These are phyloP conservation scores for Drosophila serrata DNA, from an alignment of 1,140 invertebrate species.

Conservation along the genomic window DNA sequence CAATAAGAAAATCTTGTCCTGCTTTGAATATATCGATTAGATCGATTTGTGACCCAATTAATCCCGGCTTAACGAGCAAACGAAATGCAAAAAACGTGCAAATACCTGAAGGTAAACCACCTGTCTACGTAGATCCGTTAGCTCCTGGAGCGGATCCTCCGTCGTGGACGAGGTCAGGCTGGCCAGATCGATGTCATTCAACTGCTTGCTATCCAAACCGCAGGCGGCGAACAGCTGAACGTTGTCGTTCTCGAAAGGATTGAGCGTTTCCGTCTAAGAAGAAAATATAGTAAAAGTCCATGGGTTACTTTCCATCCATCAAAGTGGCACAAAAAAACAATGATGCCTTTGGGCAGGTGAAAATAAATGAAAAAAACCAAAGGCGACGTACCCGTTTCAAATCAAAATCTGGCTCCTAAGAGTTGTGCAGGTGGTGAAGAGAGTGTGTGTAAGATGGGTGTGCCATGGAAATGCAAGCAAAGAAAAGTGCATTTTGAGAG, in stretches of 20 bases:
- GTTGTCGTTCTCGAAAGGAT: conserved; percentile 94
- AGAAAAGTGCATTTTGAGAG: conserved; percentile 18
- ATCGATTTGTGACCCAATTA: conserved; percentile 46
- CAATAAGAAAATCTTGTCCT: conserved; percentile 51
- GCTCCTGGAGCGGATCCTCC: conserved; percentile 88
- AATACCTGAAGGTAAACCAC: conserved; percentile 91
- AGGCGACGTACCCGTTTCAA: conserved; percentile 66
- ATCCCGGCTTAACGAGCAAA: conserved; percentile 65
- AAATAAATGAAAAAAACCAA: conserved; percentile 14
- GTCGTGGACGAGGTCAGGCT: conserved; percentile 83
- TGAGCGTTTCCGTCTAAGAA: conserved; percentile 92
- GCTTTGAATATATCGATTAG: conserved; percentile 12
- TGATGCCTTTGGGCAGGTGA: neutral
- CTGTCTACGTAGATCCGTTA: conserved; percentile 92
- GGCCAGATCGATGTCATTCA: conserved; percentile 87
- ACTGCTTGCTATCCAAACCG: conserved; percentile 85
- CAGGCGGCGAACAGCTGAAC: conserved; percentile 89
- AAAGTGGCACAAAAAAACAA: too few species aligned
- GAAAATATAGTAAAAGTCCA: conserved; percentile 4
- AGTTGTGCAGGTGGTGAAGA: conserved; percentile 28
- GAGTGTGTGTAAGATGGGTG: conserved; percentile 20
- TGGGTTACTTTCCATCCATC: conserved; percentile 20
- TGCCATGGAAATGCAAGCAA: conserved; percentile 44
- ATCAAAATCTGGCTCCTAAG: conserved; percentile 66
- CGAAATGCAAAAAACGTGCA: conserved; percentile 84